Evolutionary conservation across 2,888 invertebrate genomes (phyloP), one percentile per base, ranked within the genome.

Genomic region (Chrysotoxum bicinctum): DNA sequence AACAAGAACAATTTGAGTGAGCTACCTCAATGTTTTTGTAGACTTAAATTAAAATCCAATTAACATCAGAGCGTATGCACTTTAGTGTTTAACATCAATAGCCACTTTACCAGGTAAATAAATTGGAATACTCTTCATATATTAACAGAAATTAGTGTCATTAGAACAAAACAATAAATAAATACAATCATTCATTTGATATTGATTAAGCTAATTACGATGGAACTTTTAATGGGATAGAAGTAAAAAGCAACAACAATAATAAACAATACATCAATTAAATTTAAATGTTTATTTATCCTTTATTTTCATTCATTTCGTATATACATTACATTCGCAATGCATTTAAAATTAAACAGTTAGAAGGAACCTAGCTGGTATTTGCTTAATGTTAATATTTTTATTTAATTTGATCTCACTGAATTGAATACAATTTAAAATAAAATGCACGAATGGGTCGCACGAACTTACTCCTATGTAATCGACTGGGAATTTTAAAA

Each of bases 111-210:
- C 54, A 56, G 32, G 32, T 35, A 56, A 56, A 56, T 56, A 32
- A 56, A 56, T 56, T 56, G 12, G 19, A 1, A 16, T 54, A 56
- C 56, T 74, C 52, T 54, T 21, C 12, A 62, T 62, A 26, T 43
- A 62, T 32, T 43, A 14, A 64, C 14, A 30, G 30, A 43, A 54
- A 68, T 54, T 19, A 75, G 45, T 45, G 66, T 66, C 37, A 66
- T 68, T 58, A 45, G 19, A 48, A 75, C 16, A n/a, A n/a, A n/a
- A n/a, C n/a, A n/a, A n/a, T n/a, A n/a, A n/a, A 35, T 32, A 45
- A 68, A 58, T 40, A n/a, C 19, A 56, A 48, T 37, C 19, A 66
- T 54, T 26, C 5, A 30, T 45, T 30, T 45, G 45, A 19, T 64
- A 64, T 45, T 45, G 45, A 45, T 64, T 45, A 45, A 64, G 30